These are phyloP conservation scores for Sylvietta virens DNA, from an alignment of 2,113 vertebrate species.

Conservation along the genomic window DNA sequence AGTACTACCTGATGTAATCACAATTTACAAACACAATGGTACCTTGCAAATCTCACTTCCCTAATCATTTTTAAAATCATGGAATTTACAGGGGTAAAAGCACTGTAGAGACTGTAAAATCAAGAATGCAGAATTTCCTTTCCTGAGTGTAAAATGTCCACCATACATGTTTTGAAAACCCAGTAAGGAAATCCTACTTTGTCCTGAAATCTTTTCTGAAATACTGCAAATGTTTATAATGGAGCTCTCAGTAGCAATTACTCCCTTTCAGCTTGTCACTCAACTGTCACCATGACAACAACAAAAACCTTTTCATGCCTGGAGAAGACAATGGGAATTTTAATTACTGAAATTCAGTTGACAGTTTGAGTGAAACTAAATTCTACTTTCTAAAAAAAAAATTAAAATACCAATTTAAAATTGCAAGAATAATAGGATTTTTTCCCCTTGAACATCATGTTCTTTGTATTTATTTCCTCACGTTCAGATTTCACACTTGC, in stretches of 20 bases:
- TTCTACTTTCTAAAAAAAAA: not conserved
- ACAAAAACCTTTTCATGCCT: constrained; percentile 52
- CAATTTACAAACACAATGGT: not conserved
- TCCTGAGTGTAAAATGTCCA: not conserved
- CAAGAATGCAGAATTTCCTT: not conserved
- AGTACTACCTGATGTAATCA: not conserved
- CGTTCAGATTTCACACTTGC: not conserved
- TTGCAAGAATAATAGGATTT: not conserved
- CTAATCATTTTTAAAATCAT: not conserved
- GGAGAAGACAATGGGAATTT: constrained; percentile 65
- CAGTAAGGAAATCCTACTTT: constrained; percentile 35
- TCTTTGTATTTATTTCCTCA: not conserved
- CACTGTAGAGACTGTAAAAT: not conserved
- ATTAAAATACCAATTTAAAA: not conserved
- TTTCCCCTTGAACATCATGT: not conserved
- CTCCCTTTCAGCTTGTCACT: constrained; percentile 50
- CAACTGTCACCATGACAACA: constrained; percentile 73
- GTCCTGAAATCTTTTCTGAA: constrained; percentile 1
- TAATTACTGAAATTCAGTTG: constrained; percentile 55
- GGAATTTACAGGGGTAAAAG: not conserved
- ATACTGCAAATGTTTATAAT: constrained; percentile 23
- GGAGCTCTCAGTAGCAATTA: constrained; percentile 39
- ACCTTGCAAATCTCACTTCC: not conserved
- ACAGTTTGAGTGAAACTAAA: constrained; percentile 42
- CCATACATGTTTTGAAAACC: not conserved